phyloP scores from a whole-genome alignment of 1,140 invertebrate genomes.

The Drosophila mayri region DNA sequence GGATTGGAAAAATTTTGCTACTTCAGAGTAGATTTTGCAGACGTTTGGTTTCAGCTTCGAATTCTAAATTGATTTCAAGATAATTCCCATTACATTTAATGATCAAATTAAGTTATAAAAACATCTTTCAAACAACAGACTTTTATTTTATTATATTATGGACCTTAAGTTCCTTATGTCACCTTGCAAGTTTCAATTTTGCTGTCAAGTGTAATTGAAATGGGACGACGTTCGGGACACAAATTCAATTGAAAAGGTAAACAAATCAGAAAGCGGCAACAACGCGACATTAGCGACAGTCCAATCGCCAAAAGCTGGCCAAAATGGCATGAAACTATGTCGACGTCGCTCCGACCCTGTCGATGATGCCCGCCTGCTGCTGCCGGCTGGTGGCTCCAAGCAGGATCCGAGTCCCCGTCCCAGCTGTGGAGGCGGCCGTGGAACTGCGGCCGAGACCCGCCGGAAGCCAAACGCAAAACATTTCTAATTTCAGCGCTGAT shows the following conservation, averaged over 20 bases:
- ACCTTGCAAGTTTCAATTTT: slow-evolving; percentile 2
- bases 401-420: slow-evolving; percentile 4
- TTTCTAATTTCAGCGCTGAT: slow-evolving; percentile 71
- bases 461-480: slow-evolving; percentile 67
- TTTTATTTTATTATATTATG: neutral
- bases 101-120: neutral
- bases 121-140: neutral
- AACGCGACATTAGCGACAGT: slow-evolving; percentile 66
- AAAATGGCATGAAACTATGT: slow-evolving; percentile 65
- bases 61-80: neutral
- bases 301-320: slow-evolving; percentile 41
- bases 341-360: slow-evolving; percentile 35
- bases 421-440: neutral
- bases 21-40: neutral
- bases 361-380: slow-evolving; percentile 33
- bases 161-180: neutral
- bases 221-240: slow-evolving; percentile 43
- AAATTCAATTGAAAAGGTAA: slow-evolving; percentile 74
- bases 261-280: slow-evolving; percentile 71
- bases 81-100: neutral
- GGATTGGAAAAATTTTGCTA: neutral
- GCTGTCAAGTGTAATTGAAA: slow-evolving; percentile 59
- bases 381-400: neutral
- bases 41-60: neutral
- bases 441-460: slow-evolving; percentile 19